Base-by-base conservation (phyloP, 2,888 invertebrate species). In the Lasioglossum zephyrum region DNA sequence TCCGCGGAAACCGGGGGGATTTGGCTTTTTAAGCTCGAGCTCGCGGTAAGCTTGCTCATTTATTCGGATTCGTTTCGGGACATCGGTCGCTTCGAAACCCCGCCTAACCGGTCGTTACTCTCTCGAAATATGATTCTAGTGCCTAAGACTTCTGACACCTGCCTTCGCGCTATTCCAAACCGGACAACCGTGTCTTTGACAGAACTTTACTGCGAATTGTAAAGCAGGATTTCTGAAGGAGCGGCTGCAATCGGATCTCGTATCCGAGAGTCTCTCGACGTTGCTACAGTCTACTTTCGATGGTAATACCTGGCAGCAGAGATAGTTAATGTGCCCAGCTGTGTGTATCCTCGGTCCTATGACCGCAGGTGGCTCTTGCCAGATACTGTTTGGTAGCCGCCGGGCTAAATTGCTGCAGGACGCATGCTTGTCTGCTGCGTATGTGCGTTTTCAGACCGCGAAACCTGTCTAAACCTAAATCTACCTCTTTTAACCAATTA, bases 1-100 rank as follows among this genome's bases (percentile, higher is more conserved):
- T 85, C 88, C 82, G 79, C 84, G 75, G 86, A 83, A 86, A 90
- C 79, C 88, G 82, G 84, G 31, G 31, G 89, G 85, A 88, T 90
- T 90, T 81, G 76, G 76, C 73, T 87, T 87, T 87, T 87, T 87
- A 81, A 87, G 87, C 83, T 79, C 73, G 83, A 76, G 69, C 60
- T 57, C 0, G 60, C 82, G 82, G 86, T 86, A 86, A 77, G 66
- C 74, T 77, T 39, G 80, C 80, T 79, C 87, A 87, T 82, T 87
- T 80, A 83, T 87, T 87, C 77, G 81, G 77, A 41, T 82, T 78
- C 82, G 87, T 81, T 85, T 78, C 77, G 53, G 39, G 47, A 6
- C 2, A 22, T 18, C 44, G 26, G n/a, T 4, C 72, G n/a, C 44
- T n/a, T 16, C 36, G 13, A 39, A 13, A 22, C 22, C 44, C 22